Base-by-base conservation (phyloP, 2,888 invertebrate genomes). In the Entomobrya proxima region DNA sequence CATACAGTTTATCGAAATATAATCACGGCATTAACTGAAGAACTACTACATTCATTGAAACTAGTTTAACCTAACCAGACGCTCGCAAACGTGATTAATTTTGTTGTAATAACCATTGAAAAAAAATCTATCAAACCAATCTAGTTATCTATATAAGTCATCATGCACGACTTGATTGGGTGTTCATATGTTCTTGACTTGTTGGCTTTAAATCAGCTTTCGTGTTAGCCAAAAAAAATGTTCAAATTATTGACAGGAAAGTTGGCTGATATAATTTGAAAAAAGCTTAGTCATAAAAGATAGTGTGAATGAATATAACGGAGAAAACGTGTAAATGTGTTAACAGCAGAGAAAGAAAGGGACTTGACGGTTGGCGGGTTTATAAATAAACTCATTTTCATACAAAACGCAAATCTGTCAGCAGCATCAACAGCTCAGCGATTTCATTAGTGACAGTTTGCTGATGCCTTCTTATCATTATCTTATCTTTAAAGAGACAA, bases 151-250 rank as follows among this genome's bases (percentile, higher is more conserved):
- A 6, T 6, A 30, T n/a, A 32, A n/a, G 32, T 32, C 61, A 61
- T 61, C 32, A 27, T 61, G 61, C 61, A 61, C 61, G 61, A 61
- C 61, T 61, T 61, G 61, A n/a, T 30, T n/a, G 32, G 61, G 32
- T 61, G 61, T 27, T 32, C 32, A 32, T n/a, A 61, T 61, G 61
- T 61, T n/a, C 61, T 61, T 61, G 61, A 61, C 32, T 61, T n/a
- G n/a, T 5, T n/a, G 61, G n/a, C 61, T 61, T 30, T 32, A n/a
- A n/a, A n/a, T n/a, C n/a, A n/a, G n/a, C n/a, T n/a, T n/a, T n/a
- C n/a, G n/a, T n/a, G n/a, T n/a, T n/a, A n/a, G n/a, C n/a, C n/a
- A n/a, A n/a, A n/a, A n/a, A n/a, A n/a, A n/a, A n/a, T n/a, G n/a
- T n/a, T n/a, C n/a, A n/a, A n/a, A n/a, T n/a, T n/a, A n/a, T n/a